phyloP scores from a whole-genome alignment of 2,113 vertebrate species.

The Bufo gargarizans region DNA sequence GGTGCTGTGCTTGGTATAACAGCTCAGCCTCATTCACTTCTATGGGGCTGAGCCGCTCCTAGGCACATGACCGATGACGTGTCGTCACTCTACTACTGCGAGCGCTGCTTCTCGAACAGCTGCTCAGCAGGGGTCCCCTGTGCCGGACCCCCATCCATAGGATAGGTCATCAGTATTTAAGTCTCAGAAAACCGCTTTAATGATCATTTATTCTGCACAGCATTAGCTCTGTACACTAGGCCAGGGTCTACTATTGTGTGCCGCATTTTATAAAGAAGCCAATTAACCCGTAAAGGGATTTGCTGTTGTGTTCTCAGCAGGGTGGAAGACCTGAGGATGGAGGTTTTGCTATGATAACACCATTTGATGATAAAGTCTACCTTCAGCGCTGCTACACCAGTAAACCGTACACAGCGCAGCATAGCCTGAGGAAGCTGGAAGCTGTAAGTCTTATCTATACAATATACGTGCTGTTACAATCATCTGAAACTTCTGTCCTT shows the following conservation, averaged over 20 bases:
- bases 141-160: too few relatives aligned
- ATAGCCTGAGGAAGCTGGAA: conserved; percentile 68
- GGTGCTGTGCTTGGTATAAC: too few relatives aligned
- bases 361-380: conserved; percentile 71
- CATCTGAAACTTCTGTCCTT: neutral
- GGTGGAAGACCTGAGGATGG: conserved; percentile 51
- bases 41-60: too few relatives aligned
- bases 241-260: neutral
- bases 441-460: conserved; percentile 69
- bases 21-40: too few relatives aligned
- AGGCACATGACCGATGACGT: too few relatives aligned
- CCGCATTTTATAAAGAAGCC: neutral
- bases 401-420: conserved; percentile 57
- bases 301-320: conserved; percentile 56
- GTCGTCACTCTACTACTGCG: too few relatives aligned
- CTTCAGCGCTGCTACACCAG: conserved; percentile 69
- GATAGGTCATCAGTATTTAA: too few relatives aligned
- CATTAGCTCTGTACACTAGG: neutral
- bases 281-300: conserved; percentile 19
- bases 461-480: conserved; percentile 2
- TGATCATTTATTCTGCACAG: neutral
- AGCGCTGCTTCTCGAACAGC: too few relatives aligned
- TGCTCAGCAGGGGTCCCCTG: too few relatives aligned
- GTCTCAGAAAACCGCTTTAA: too few relatives aligned
- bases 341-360: conserved; percentile 44